Base-by-base conservation (phyloP, 2,797 vertebrate genomes). In the Fundulus diaphanus region DNA sequence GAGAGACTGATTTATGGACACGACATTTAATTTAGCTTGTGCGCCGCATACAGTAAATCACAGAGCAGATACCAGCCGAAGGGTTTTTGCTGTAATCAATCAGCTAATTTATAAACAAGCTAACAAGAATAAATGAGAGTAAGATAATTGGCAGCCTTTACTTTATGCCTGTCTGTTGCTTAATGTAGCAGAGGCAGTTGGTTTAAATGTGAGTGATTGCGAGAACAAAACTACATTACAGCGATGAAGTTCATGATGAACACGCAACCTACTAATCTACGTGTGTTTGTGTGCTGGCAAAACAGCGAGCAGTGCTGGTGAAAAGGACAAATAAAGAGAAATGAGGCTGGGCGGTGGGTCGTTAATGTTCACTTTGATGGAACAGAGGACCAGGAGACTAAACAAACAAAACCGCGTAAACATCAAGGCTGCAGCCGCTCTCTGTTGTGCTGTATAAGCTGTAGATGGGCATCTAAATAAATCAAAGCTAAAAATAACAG, bases 91-190 rank as follows among this genome's bases (percentile, higher is more conserved):
- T 75, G 15, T 85, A 88, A 93, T 93, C 83, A 90, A 93, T 89
- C 85, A 89, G 82, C 77, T 87, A 51, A 86, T 88, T 90, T 83
- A 85, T 87, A 87, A 91, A 92, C 88, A 85, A 84, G 81, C 73
- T 88, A 89, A 91, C 82, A 78, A 80, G 74, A 82, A 86, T 80
- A 82, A 85, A 88, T 84, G 72, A 82, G 42, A 79, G 70, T 79
- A 65, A 75, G 76, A 68, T 85, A 81, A 87, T 74, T 67, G 65
- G 71, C 70, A 72, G 74, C 44, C 52, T 20, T 57, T 73, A 73
- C 37, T 70, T 74, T 51, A 44, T 68, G 69, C 61, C 42, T 68
- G 73, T 68, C 29, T 72, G 63, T 56, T 74, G 33, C 37, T 31
- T 76, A 78, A 75, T 65, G 73, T 1, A 71, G 31, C 52, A n/a